Evolutionary conservation across 2,888 invertebrate species (phyloP), one percentile per base, ranked within the genome.

Genomic region (Zootermopsis nevadensis): DNA sequence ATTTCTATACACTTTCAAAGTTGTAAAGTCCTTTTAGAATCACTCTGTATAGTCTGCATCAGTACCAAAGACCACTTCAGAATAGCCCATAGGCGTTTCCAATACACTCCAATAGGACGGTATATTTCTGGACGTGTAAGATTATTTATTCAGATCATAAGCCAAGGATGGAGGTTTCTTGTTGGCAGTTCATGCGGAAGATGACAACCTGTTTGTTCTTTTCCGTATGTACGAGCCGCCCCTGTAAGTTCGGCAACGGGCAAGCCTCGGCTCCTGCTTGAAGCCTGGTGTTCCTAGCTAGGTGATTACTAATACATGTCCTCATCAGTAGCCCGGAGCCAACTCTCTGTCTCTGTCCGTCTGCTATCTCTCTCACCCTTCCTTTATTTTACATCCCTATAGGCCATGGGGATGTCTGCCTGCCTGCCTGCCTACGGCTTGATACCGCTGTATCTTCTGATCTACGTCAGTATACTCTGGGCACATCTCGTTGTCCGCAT

Each of bases 311-410:
- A 77, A 77, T 77, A 77, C 77, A 77, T 77, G 77, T 77, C 77
- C 77, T 77, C 77, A 77, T 77, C 77, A 77, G 77, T 77, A 48
- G 77, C 77, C 77, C 77, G 77, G 53, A 77, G 77, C 77, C 55
- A 27, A 30, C 38, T 38, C 48, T 38, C 38, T 74, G 27, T 76
- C 72, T 60, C 60, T 27, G 19, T 48, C 48, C 48, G 15, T 19
- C 15, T 48, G 67, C 77, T 55, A 24, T 79, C 79, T 79, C 79
- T 79, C 60, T 66, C 60, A 27, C 66, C 66, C 79, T 60, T 79
- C 79, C 79, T 79, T 79, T 79, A 79, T 79, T 79, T 79, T 33
- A 77, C 79, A 79, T 79, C 79, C 79, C 79, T 79, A 79, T 79
- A 79, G 79, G 79, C 79, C 77, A 77, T 77, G 35, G 72, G 35